Base-by-base conservation (phyloP, 2,113 vertebrate genomes). In the Trachemys scripta region DNA sequence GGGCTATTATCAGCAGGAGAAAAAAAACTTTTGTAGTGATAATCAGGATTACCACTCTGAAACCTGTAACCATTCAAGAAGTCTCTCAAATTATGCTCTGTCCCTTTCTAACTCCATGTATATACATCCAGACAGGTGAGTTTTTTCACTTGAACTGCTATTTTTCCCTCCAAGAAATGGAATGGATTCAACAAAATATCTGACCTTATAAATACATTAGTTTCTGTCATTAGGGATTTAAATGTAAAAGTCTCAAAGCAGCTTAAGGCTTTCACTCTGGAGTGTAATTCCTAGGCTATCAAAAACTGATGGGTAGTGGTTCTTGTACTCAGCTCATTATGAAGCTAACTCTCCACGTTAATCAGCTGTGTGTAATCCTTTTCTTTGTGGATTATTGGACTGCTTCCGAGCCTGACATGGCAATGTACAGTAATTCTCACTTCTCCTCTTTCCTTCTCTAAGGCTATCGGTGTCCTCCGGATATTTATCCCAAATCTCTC, bases 331-430 rank as follows among this genome's bases (percentile, higher is more conserved):
- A 86, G 42, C 91, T 87, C 79, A 90, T 94, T 96, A 82, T 65
- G 24, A 88, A 80, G 96, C 90, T 90, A 95, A 90, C 79, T 35
- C 90, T 94, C 84, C 78, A 92, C 94, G 88, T 89, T 85, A 95
- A 78, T 97, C 95, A 94, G 88, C 91, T 88, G 89, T 49, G 22
- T 92, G 38, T 97, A 98, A 97, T 96, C 93, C 93, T 85, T 96
- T 84, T 76, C 89, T 94, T 87, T 85, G 83, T 92, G 89, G 93
- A 92, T 97, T 97, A 95, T 38, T 10, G 1, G 53, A 56, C 72
- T 95, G n/a, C 17, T 81, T 82, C 93, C 91, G 90, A 82, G 62
- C 53, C 78, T 84, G 81, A 49, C 65, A 14, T 45, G 72, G 47
- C 50, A 90, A 56, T 13, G 31, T 69, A 85, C 56, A 0, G 0